Evolutionary conservation across 2,113 vertebrate genomes (phyloP), one percentile per base, ranked within the genome.

Genomic region (Beaufortia kweichowensis): DNA sequence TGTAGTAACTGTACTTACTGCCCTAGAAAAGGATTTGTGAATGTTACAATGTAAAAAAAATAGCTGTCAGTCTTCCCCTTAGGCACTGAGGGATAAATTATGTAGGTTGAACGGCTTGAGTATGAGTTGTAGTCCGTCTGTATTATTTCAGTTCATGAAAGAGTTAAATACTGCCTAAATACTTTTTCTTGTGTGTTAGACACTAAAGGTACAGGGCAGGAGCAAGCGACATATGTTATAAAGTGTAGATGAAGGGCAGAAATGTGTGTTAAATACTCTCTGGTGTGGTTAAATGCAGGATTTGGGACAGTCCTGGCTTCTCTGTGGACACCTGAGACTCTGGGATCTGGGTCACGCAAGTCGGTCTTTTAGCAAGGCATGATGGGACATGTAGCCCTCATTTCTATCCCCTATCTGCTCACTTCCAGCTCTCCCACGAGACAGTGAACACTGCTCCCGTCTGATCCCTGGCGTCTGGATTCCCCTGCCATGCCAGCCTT

Each of bases 231-330:
- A 12, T 62, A 55, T 60, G 57, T 41, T 11, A 33, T 26, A 24
- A 74, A 43, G 60, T 50, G 57, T n/a, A 46, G 50, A 24, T 79
- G 46, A 64, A 79, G 77, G 77, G 68, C 68, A 73, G 48, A 7
- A 56, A 56, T 73, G 48, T 72, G 31, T 55, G 48, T 48, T 73
- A 65, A 41, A 62, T n/a, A 41, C 46, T 64, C 46, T 64, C 59
- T 43, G 33, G 77, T 29, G 41, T 63, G 26, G 69, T 81, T 81
- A 78, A 78, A 81, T 46, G 41, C 26, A 55, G 75, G 33, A 81
- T 81, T 67, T 75, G 76, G 75, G 70, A 69, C 70, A 31, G 23
- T 63, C 76, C 56, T 77, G 14, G 6, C 55, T 28, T 59, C 50
- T 81, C 33, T 53, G 35, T 10, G 21, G 76, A 41, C 56, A 48